These are phyloP conservation scores for Apomyelois bistriatella DNA, from an alignment of 2,888 invertebrate species.

Conservation along the genomic window DNA sequence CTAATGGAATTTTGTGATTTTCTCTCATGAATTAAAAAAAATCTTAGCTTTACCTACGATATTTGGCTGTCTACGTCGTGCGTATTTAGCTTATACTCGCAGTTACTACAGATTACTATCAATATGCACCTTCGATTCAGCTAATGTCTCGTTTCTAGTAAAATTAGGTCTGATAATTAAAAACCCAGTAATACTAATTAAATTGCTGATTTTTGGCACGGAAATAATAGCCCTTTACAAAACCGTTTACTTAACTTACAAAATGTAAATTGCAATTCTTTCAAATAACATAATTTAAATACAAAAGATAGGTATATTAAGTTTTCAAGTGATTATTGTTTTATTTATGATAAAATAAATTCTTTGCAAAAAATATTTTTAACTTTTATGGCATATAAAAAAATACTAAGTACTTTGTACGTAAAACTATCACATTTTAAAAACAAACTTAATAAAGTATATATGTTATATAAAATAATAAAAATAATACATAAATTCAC, in stretches of 20 bases:
- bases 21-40: background rate
- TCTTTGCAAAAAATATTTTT: background rate
- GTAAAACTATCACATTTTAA: slow-evolving; percentile 45
- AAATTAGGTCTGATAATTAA: background rate
- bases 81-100: background rate
- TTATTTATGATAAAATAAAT: too few species aligned
- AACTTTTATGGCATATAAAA: slow-evolving; percentile 43
- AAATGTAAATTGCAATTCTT: too few species aligned
- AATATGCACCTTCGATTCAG: slow-evolving; percentile 71
- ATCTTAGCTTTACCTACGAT: background rate
- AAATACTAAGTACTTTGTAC: slow-evolving; percentile 63
- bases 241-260: background rate
- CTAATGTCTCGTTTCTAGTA: slow-evolving; percentile 32
- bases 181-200: background rate
- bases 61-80: background rate
- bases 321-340: too few species aligned
- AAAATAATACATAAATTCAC: background rate
- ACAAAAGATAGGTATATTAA: background rate
- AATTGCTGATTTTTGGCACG: slow-evolving; percentile 1
- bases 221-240: slow-evolving; percentile 17
- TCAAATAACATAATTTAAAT: background rate
- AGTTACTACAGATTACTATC: slow-evolving; percentile 18
- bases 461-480: too few species aligned
- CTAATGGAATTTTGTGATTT: too few species aligned
- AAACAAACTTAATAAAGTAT: background rate